Conservation (phyloP, 2,797 vertebrate species). For the Hypotaenidia philippensis region DNA sequence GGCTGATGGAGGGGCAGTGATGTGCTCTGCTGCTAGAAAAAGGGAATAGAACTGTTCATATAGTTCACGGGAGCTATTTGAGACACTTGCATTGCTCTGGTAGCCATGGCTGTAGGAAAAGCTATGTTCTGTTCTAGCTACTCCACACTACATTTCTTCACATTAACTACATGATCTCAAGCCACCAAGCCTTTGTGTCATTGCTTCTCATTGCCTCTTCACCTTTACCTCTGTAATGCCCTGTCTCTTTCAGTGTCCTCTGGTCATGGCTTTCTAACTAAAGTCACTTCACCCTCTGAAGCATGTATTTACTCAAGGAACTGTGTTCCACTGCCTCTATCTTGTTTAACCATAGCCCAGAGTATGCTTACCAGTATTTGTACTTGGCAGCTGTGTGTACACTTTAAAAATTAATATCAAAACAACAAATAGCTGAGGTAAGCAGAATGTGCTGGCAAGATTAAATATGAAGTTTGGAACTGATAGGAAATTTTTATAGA, state of each 20-base stretch:
- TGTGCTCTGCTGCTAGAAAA: background rate
- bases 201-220: background rate
- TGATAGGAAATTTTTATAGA: background rate
- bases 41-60: background rate
- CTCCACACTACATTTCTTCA: background rate
- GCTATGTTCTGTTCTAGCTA: background rate
- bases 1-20: background rate
- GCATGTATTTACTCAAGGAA: background rate
- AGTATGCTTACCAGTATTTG: background rate
- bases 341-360: background rate
- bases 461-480: background rate
- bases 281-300: background rate
- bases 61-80: background rate
- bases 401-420: slow-evolving; percentile 16
- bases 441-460: background rate
- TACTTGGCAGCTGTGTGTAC: background rate
- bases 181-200: background rate
- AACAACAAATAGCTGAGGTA: background rate
- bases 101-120: background rate
- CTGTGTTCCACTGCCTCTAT: background rate
- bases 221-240: background rate
- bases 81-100: background rate
- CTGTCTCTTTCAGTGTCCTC: background rate
- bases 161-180: background rate
- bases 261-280: background rate